phyloP scores from a whole-genome alignment of 2,888 invertebrate species.

The Nasonia oneida region DNA sequence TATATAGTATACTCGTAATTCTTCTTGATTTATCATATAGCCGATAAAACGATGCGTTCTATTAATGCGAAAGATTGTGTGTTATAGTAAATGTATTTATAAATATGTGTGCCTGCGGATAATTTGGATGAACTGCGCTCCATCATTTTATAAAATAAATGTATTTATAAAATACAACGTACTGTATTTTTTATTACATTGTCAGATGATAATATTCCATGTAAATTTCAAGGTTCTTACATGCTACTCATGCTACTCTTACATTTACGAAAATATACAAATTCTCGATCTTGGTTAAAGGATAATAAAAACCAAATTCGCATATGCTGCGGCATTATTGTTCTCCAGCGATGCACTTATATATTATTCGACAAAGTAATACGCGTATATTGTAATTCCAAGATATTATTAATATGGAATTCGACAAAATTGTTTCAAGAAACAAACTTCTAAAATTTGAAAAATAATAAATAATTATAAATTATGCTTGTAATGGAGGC shows the following conservation, averaged over 20 bases:
- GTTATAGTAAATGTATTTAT: slow-evolving; percentile 55
- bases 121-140: slow-evolving; percentile 44
- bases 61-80: slow-evolving; percentile 15
- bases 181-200: slow-evolving; percentile 7
- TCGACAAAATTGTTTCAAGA: too few species aligned
- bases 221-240: neutral
- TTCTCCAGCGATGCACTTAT: too few species aligned
- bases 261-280: neutral
- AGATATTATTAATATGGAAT: too few species aligned
- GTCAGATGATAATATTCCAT: too few species aligned
- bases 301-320: too few species aligned
- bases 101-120: slow-evolving; percentile 59
- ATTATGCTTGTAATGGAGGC: too few species aligned
- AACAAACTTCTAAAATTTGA: too few species aligned
- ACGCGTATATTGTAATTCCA: too few species aligned
- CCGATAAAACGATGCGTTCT: slow-evolving; percentile 22
- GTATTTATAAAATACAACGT: slow-evolving; percentile 63
- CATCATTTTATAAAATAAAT: slow-evolving; percentile 65
- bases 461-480: too few species aligned
- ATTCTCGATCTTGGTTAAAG: too few species aligned
- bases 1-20: neutral
- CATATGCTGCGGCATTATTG: too few species aligned
- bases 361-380: too few species aligned
- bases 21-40: slow-evolving; percentile 8
- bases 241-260: neutral